Evolutionary conservation across 2,797 vertebrate species (phyloP), one percentile per base, ranked within the genome.

Genomic region (Rousettus madagascariensis): DNA sequence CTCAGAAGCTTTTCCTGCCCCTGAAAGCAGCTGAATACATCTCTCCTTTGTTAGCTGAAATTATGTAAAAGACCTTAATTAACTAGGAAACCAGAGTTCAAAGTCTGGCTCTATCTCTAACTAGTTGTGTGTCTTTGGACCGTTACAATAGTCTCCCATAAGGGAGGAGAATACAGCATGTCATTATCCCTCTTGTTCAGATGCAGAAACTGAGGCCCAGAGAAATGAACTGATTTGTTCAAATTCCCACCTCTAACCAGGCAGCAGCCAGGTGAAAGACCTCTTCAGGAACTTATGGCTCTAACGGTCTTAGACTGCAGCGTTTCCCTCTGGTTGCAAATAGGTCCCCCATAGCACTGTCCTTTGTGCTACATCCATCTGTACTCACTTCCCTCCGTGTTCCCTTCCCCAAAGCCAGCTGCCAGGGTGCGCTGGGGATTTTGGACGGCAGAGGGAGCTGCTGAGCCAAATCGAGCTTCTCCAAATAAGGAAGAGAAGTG

Each of bases 371-470:
- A 0, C 24, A 26, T 17, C 38, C 30, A 33, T 43, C 49, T 19
- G 22, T 2, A 28, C 24, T 9, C 2, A 0, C 15, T 77, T 26
- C 1, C 19, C 51, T 51, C 30, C 5, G 1, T 3, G 10, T n/a
- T 78, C 57, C 8, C 41, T 33, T 63, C 36, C 43, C n/a, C n/a
- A 26, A 5, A 59, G 30, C 20, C 5, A 0, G 61, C 74, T 46
- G 13, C 46, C 49, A 19, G 63, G 22, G 28, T 72, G 77, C 43
- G 2, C 43, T 49, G 6, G 28, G 36, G 16, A 96, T 82, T 94
- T 93, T 15, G 49, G 72, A 79, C 97, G 93, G 92, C 92, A 97
- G 96, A 95, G 93, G 95, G 97, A 84, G 92, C 90, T 94, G 63
- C 97, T 59, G 84, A 96, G 80, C 55, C 95, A 91, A 90, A 63